Evolutionary conservation across 1,140 invertebrate genomes (phyloP).

Genomic region (Hyles vespertilio): DNA sequence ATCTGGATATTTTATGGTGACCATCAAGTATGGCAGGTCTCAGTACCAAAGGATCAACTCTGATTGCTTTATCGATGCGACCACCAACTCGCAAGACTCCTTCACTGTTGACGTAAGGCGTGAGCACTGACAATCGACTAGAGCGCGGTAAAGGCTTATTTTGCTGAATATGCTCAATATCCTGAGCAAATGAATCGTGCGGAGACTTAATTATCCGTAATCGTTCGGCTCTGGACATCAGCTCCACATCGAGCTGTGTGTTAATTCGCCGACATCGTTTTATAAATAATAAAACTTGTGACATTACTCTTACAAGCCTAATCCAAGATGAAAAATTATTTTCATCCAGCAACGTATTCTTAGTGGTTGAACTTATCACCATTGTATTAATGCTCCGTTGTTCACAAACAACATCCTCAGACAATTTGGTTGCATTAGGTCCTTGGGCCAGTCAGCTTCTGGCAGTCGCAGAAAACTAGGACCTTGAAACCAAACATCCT

Average conservation of each 20-base stretch:
- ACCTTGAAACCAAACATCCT: constrained; percentile 1
- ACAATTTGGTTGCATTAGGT: not conserved
- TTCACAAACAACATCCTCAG: too few species aligned
- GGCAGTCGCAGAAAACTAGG: not conserved
- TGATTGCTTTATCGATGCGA: not conserved
- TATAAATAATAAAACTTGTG: too few species aligned
- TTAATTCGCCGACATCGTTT: too few species aligned
- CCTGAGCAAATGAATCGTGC: too few species aligned
- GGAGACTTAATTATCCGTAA: too few species aligned
- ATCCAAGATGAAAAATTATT: too few species aligned
- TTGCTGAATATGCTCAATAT: not conserved
- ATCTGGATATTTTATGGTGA: constrained; percentile 1
- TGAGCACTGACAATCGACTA: constrained; percentile 1
- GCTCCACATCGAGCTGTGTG: too few species aligned
- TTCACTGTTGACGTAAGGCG: not conserved
- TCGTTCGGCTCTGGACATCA: too few species aligned
- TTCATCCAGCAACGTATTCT: too few species aligned
- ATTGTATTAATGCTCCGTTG: too few species aligned
- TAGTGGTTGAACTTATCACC: too few species aligned
- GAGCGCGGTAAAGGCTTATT: not conserved
- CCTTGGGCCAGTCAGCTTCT: not conserved
- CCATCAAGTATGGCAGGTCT: constrained; percentile 15
- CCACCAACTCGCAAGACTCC: not conserved
- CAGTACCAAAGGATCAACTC: not conserved
- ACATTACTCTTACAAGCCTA: too few species aligned